Evolutionary conservation across 1,140 invertebrate genomes (phyloP), one percentile per base, ranked within the genome.

Genomic region (Leptonema lineaticorne): DNA sequence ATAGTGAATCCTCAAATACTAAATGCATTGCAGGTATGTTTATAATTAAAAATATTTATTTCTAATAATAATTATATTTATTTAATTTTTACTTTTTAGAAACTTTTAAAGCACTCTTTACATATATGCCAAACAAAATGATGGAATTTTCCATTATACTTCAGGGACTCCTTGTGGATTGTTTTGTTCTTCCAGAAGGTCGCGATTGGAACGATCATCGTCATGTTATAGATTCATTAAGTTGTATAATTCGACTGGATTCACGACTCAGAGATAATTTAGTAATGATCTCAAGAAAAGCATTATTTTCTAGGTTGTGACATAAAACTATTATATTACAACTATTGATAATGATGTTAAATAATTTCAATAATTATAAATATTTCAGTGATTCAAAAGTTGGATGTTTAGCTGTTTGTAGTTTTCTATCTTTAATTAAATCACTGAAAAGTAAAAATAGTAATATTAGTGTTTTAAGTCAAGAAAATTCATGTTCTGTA

Each of bases 351-450:
- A 11, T 56, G 26, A 6, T 26, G 26, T 48, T 16, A 16, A 48
- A 48, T 16, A 6, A 26, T 9, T 41, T 62, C n/a, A 62, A 20
- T 20, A 62, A 41, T 20, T 41, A 24, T 27, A 1, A 6, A 56
- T 11, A 20, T 75, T 74, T 53, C 66, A 78, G 78, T 64, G 78
- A 79, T 67, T 75, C 76, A 8, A 74, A 78, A 50, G 82, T 79
- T 7, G 77, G 85, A 48, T 77, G 83, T 75, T 82, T 87, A 75
- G 84, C 85, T 2, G 82, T 87, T 0, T 76, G 75, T 33, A 85
- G 86, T 2, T 85, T 85, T 71, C 71, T 86, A 2, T 81, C 84
- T 53, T 69, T 87, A 11, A 73, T 87, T 37, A 84, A 80, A 63
- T 81, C 81, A 69, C 71, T 85, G 0, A 83, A 84, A 75, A 75